Base-by-base conservation (phyloP, 1,140 invertebrate species). In the Globodera ellingtonae region DNA sequence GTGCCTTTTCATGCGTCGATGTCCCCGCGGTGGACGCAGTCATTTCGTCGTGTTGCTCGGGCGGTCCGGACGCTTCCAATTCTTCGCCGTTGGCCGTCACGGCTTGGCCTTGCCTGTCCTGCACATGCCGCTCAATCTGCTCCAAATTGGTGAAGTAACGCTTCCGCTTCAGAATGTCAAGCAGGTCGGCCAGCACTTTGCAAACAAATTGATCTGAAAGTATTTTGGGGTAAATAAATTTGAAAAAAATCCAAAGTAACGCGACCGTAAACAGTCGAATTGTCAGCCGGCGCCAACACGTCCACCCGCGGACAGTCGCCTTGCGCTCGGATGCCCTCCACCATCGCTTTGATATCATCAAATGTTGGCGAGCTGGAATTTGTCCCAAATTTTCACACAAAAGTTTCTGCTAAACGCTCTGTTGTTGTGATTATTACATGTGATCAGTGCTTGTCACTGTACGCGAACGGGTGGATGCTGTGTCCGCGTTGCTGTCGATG, bases 311-410 rank as follows among this genome's bases (percentile, higher is more conserved):
- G 76, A 71, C 76, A 78, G 10, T 78, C 76, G 72, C 59, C 76
- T 13, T 46, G 48, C 24, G 21, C 76, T 46, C 65, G n/a, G 50
- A 78, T 78, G 0, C 3, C 72, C 35, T 72, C 78, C 4, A 78
- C n/a, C 65, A 73, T 78, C 6, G 79, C 1, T 73, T 78, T 52
- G 65, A 78, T 48, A 10, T 70, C 24, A 9, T 78, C 76, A 13
- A 10, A 15, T 10, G 76, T 80, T 1, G 78, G 65, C n/a, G 65
- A 8, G 48, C 76, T 78, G 5, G 0, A 78, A 73, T 75, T 15
- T 18, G 5, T 67, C 7, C 21, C 79, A 7, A 77, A 52, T 9
- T 52, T 9, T 72, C 21, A 21, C n/a, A 72, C 35, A 35, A 24
- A 24, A 24, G 0, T 24, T 24, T 24, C 24, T 24, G 35, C 35